A percentile compares a stretch with the other conserved stretches of the same genome.
Evolutionary conservation across 2,888 invertebrate species (phyloP).

Genomic region (Cepaea hortensis): DNA sequence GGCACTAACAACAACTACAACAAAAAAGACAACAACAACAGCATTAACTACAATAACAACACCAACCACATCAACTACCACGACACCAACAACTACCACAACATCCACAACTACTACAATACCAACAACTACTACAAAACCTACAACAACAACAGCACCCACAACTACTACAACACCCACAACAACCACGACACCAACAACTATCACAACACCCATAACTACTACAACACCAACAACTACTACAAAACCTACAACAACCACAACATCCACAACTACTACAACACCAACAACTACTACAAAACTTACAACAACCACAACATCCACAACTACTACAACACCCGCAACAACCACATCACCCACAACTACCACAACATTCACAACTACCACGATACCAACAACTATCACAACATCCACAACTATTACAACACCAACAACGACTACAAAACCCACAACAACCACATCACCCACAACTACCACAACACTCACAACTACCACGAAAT

Average conservation of each 20-base stretch:
- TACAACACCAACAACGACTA: background rate
- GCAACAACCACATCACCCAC: background rate
- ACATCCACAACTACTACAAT: conserved; percentile 12
- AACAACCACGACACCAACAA: background rate
- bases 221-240: background rate
- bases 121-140: background rate
- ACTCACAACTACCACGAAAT: background rate
- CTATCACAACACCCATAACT: background rate
- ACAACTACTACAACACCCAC: background rate
- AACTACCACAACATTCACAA: background rate
- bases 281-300: background rate
- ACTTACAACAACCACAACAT: background rate
- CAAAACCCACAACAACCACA: background rate
- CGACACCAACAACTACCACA: background rate
- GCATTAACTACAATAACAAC: background rate
- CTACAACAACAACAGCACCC: background rate
- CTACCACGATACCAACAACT: background rate
- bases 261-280: background rate
- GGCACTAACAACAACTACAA: background rate
- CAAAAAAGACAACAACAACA: background rate
- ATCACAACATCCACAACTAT: background rate
- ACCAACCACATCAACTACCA: background rate
- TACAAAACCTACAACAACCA: background rate
- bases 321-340: background rate
- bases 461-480: background rate